These are phyloP conservation scores for Melipona quadrifasciata DNA, from an alignment of 1,140 invertebrate species.

Conservation along the genomic window DNA sequence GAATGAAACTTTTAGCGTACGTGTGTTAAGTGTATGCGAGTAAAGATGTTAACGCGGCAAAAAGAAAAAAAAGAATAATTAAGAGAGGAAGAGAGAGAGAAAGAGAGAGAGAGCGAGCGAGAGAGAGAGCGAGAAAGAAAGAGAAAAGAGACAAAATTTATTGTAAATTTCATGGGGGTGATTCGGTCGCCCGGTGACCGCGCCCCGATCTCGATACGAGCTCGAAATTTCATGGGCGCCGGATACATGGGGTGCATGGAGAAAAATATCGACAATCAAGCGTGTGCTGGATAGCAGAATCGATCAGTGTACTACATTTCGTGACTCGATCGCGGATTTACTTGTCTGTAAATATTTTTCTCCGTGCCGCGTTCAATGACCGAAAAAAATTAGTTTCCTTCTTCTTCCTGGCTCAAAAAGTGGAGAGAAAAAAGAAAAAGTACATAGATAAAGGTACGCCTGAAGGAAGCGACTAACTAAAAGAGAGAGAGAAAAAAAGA, in stretches of 20 bases:
- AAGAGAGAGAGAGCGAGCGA: background rate
- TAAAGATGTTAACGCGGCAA: background rate
- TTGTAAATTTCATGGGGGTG: slow-evolving; percentile 75
- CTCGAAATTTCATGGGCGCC: slow-evolving; percentile 67
- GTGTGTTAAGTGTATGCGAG: background rate
- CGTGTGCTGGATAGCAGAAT: background rate
- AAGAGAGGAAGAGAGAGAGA: background rate
- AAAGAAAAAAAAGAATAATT: background rate
- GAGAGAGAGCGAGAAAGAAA: slow-evolving; percentile 19
- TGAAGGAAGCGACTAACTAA: slow-evolving; percentile 1
- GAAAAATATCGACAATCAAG: slow-evolving; percentile 15
- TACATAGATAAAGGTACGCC: background rate
- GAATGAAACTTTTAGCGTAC: background rate
- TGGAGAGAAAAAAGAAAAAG: slow-evolving; percentile 24
- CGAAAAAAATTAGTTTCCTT: slow-evolving; percentile 37
- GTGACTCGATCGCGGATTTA: background rate
- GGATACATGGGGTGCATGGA: slow-evolving; percentile 37
- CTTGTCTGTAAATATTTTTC: slow-evolving; percentile 36
- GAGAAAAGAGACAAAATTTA: slow-evolving; percentile 64
- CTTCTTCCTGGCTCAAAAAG: slow-evolving; percentile 51
- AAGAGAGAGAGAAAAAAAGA: background rate
- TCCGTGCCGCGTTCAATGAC: slow-evolving; percentile 45
- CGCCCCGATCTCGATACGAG: slow-evolving; percentile 67
- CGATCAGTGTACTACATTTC: background rate
- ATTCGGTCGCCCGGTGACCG: slow-evolving; percentile 74